Percentiles rank a stretch among this genome's conserved stretches.
phyloP scores from a whole-genome alignment of 2,797 vertebrate species.

The Rhinichthys osculus region DNA sequence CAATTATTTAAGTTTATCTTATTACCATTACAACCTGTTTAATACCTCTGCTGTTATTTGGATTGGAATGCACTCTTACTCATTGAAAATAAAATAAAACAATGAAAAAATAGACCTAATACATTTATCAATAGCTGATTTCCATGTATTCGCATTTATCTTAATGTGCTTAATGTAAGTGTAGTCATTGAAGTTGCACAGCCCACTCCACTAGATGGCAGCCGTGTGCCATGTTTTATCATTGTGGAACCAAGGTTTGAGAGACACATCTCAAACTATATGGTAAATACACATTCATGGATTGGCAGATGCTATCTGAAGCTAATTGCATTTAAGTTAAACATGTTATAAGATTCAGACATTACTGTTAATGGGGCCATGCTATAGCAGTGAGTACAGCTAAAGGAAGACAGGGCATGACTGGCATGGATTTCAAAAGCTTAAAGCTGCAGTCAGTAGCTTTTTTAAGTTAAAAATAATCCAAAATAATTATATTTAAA shows the following conservation, averaged over 20 bases:
- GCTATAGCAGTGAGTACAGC: background rate
- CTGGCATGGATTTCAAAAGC: background rate
- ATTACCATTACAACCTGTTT: background rate
- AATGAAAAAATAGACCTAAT: too few relatives aligned
- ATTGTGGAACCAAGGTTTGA: background rate
- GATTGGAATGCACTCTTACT: background rate
- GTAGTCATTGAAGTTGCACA: background rate
- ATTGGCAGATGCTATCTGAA: background rate
- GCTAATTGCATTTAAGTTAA: background rate
- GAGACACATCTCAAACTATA: background rate
- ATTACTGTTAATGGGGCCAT: background rate
- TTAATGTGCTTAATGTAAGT: background rate
- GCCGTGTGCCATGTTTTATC: background rate
- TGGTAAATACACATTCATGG: background rate
- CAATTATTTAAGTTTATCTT: background rate
- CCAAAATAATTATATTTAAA: too few relatives aligned
- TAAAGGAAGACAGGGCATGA: background rate
- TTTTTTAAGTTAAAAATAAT: too few relatives aligned
- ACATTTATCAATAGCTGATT: background rate
- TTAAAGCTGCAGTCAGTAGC: too few relatives aligned
- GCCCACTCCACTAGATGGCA: slow-evolving; percentile 11
- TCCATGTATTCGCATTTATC: background rate
- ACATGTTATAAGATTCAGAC: background rate
- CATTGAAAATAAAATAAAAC: background rate
- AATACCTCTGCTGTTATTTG: background rate